Conservation (phyloP, 1,140 invertebrate species). For the Pissodes strobi region DNA sequence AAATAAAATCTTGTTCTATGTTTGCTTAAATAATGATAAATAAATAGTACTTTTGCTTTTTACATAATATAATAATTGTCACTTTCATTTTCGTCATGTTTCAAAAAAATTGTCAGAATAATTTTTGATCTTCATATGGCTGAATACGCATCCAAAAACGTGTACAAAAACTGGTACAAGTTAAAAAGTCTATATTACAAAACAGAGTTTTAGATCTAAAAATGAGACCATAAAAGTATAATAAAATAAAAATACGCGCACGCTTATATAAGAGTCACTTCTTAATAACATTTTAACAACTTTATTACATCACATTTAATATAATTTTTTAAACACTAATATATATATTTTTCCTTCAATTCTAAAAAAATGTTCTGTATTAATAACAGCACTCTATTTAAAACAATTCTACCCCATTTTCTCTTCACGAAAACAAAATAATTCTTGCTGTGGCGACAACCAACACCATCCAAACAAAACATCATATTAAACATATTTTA, state of each 20-base stretch:
- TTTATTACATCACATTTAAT: slow-evolving; percentile 32
- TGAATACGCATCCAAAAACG: background rate
- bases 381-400: too few relatives aligned
- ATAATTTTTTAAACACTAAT: slow-evolving; percentile 13
- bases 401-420: too few relatives aligned
- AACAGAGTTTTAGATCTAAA: slow-evolving; percentile 21
- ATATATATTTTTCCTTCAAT: slow-evolving; percentile 10
- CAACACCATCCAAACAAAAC: too few relatives aligned
- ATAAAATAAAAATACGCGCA: slow-evolving; percentile 15
- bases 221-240: slow-evolving; percentile 19
- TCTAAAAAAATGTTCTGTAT: background rate
- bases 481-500: too few relatives aligned
- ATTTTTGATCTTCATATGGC: too few relatives aligned
- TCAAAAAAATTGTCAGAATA: background rate
- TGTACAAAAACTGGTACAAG: background rate
- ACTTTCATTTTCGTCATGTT: background rate
- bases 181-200: slow-evolving; percentile 6
- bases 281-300: slow-evolving; percentile 36
- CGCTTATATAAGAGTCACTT: slow-evolving; percentile 5
- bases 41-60: background rate
- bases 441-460: too few relatives aligned
- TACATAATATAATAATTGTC: background rate
- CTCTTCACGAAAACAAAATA: too few relatives aligned
- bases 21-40: too few relatives aligned
- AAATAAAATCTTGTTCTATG: too few relatives aligned